These are phyloP conservation scores for Galeopsomyia nigrocyanea DNA, from an alignment of 2,888 invertebrate genomes.

Conservation along the genomic window DNA sequence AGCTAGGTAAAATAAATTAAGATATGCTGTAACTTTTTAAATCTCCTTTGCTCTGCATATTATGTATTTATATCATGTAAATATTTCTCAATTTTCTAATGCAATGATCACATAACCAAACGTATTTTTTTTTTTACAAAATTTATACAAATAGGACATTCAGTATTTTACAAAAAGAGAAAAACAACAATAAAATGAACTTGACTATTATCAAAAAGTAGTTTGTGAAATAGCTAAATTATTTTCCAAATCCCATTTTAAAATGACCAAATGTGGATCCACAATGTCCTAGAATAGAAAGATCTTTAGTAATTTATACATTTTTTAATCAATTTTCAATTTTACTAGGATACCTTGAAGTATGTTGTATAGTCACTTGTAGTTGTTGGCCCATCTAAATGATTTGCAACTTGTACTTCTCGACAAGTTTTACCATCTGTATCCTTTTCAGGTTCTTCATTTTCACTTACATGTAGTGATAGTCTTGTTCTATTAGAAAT, in stretches of 20 bases:
- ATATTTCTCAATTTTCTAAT: conserved; percentile 4
- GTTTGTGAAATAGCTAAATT: conserved; percentile 47
- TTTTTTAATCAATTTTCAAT: conserved; percentile 9
- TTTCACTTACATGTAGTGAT: conserved; percentile 50
- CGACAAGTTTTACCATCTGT: conserved; percentile 12
- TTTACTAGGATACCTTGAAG: conserved; percentile 50
- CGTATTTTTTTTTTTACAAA: no score
- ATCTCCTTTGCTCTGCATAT: conserved; percentile 28
- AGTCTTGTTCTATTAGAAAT: conserved; percentile 55
- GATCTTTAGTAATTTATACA: background rate
- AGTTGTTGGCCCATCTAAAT: conserved; percentile 41
- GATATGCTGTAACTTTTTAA: background rate
- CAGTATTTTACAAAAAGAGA: no score
- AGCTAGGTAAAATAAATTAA: background rate
- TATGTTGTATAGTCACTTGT: conserved; percentile 48
- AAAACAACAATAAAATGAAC: no score
- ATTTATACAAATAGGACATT: no score
- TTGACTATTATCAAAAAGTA: conserved; percentile 23
- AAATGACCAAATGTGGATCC: conserved; percentile 59
- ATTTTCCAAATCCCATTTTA: conserved; percentile 59
- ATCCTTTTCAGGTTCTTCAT: conserved; percentile 59
- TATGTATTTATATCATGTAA: conserved; percentile 36
- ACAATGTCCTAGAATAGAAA: conserved; percentile 57
- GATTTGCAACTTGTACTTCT: conserved; percentile 29
- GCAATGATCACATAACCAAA: no score